Evolutionary conservation across 2,888 invertebrate genomes (phyloP), one percentile per base, ranked within the genome.

Genomic region (Drosophila meridiana): DNA sequence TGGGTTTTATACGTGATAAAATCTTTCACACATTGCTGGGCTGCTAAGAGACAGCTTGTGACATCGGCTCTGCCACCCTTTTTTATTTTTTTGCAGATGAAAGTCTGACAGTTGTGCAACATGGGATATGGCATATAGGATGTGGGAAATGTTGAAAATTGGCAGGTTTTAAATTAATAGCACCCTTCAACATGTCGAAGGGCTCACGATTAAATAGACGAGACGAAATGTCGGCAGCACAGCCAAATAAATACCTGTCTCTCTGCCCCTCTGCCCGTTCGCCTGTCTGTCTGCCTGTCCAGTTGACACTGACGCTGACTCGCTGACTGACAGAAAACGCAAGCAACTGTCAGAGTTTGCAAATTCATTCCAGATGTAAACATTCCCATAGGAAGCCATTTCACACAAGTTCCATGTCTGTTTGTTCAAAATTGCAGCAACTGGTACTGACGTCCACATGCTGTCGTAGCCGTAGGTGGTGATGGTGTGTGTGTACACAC

Each of bases 311-410:
- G 85, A 82, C 82, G 83, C 73, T 80, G 83, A 76, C 82, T 82
- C 67, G 77, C 70, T 84, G 83, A 87, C 85, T 87, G 87, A 87
- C 83, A 78, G 73, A 76, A 63, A 84, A 87, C 85, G 87, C 83
- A 87, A 81, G 79, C 87, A 87, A 83, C 88, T 85, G 88, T 83
- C 84, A 85, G 74, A 80, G 73, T 71, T 80, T 78, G 86, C 83
- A 84, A 87, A 84, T 87, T 85, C 84, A 87, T 83, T 85, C 80
- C 84, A 85, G 84, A 82, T 85, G 84, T 85, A 83, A 87, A 85
- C 78, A 83, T 87, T 85, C 84, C 78, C 84, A 87, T 76, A 83
- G 84, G 86, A 87, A 87, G 75, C 80, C 76, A 80, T 83, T 87
- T 83, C 76, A 80, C 76, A 76, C 76, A 87, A 87, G 78, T 85